phyloP scores from a whole-genome alignment of 2,888 invertebrate species.

The Colostygia pectinataria region DNA sequence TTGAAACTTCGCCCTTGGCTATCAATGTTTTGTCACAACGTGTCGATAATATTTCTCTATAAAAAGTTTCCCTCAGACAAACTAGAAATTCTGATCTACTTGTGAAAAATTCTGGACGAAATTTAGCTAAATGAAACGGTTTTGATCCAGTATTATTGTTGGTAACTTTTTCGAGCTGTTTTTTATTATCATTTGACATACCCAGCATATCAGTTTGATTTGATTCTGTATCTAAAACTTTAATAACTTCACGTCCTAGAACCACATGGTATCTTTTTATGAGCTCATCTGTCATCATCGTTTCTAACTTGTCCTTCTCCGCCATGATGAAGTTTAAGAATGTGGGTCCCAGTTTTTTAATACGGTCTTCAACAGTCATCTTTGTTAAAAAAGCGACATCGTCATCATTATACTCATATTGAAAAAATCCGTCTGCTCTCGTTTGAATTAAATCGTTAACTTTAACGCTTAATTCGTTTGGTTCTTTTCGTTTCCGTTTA shows the following conservation, averaged over 20 bases:
- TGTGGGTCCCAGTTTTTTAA: slow-evolving; percentile 37
- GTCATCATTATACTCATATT: slow-evolving; percentile 36
- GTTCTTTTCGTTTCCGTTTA: slow-evolving; percentile 27
- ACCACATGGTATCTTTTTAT: slow-evolving; percentile 47
- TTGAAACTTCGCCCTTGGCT: slow-evolving; percentile 28
- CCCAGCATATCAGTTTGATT: neutral
- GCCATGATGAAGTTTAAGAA: slow-evolving; percentile 40
- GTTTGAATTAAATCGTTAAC: slow-evolving; percentile 41
- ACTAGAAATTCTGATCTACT: slow-evolving; percentile 33
- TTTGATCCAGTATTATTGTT: slow-evolving; percentile 6
- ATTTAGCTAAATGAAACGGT: slow-evolving; percentile 33
- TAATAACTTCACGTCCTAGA: slow-evolving; percentile 40
- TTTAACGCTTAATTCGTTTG: slow-evolving; percentile 29
- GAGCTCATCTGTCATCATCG: slow-evolving; percentile 41
- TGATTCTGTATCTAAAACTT: slow-evolving; percentile 19
- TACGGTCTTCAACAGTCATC: slow-evolving; percentile 38
- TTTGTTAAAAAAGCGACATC: slow-evolving; percentile 38
- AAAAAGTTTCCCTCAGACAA: slow-evolving; percentile 38
- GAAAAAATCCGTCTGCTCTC: slow-evolving; percentile 34
- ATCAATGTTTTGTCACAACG: slow-evolving; percentile 31
- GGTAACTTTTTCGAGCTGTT: too few relatives aligned
- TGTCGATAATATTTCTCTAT: slow-evolving; percentile 33
- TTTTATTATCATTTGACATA: neutral
- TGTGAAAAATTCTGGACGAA: slow-evolving; percentile 42
- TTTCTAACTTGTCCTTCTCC: slow-evolving; percentile 35